Percentiles rank a stretch among this genome's conserved stretches.
Evolutionary conservation across 2,797 vertebrate species (phyloP).

Genomic region (Epinephelus malabaricus): DNA sequence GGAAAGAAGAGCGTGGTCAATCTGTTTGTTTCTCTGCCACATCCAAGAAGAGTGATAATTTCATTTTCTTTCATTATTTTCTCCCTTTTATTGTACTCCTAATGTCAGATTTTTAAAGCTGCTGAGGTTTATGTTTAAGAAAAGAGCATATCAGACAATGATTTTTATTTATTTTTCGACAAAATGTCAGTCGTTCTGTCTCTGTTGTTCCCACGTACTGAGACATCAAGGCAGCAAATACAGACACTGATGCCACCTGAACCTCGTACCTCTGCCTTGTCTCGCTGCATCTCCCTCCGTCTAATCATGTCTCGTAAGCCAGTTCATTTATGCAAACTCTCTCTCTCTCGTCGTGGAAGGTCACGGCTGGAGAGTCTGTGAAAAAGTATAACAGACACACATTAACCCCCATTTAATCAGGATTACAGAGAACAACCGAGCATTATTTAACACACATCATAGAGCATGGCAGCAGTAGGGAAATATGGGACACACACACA

Average conservation of each 20-base stretch:
- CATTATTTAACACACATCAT: constrained; percentile 89
- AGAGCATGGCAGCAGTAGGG: constrained; percentile 74
- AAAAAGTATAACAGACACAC: constrained; percentile 82
- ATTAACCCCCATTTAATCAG: constrained; percentile 87
- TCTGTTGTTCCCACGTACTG: constrained; percentile 29
- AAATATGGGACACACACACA: constrained; percentile 70
- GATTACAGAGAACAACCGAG: constrained; percentile 85
- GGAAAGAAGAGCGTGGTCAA: constrained; percentile 89
- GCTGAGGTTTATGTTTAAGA: constrained; percentile 68
- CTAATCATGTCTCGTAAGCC: constrained; percentile 54
- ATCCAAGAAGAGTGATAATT: constrained; percentile 89
- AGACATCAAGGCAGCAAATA: constrained; percentile 38
- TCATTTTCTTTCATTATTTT: constrained; percentile 83
- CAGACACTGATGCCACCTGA: constrained; percentile 48
- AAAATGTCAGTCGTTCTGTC: constrained; percentile 36
- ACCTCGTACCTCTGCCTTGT: constrained; percentile 25
- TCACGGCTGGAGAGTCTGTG: constrained; percentile 69
- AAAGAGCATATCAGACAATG: constrained; percentile 61
- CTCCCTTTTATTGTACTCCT: constrained; percentile 69
- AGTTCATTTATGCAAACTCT: constrained; percentile 69
- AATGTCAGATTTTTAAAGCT: constrained; percentile 75
- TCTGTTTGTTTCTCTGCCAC: constrained; percentile 90
- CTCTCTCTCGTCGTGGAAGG: constrained; percentile 67
- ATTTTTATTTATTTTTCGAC: constrained; percentile 54
- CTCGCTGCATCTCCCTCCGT: constrained; percentile 28